Conservation (phyloP, 1,140 invertebrate species). For the Caenorhabditis remanei region DNA sequence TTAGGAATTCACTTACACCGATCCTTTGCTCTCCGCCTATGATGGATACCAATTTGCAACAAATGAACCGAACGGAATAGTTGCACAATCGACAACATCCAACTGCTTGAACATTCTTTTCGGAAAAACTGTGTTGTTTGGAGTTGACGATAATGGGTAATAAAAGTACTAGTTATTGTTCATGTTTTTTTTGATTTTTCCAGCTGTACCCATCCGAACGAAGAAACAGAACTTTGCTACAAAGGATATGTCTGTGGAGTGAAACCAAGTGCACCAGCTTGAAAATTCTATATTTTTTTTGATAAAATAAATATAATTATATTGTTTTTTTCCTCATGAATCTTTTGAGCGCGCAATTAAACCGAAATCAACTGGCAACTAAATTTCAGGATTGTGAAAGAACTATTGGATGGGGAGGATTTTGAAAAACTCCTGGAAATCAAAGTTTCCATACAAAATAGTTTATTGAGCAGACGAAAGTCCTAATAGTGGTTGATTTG, state of each 20-base stretch:
- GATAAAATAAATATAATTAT: no score
- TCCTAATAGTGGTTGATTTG: no score
- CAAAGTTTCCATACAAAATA: no score
- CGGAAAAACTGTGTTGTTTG: background rate
- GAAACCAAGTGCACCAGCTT: background rate
- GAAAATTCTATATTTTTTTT: background rate
- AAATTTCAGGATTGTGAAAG: no score
- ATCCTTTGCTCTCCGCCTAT: background rate
- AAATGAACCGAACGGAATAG: background rate
- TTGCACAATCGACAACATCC: background rate
- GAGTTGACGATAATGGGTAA: background rate
- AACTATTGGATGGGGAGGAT: no score
- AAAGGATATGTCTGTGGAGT: background rate
- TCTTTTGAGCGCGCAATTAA: no score
- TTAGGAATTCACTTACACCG: slow-evolving; percentile 16
- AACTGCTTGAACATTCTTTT: background rate
- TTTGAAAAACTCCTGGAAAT: no score
- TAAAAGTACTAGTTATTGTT: background rate
- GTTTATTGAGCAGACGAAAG: no score
- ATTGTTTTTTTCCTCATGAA: no score
- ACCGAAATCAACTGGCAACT: no score
- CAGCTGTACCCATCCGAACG: background rate
- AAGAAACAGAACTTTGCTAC: background rate
- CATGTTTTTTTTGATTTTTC: background rate
- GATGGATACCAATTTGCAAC: slow-evolving; percentile 3